A percentile compares a stretch with the other conserved stretches of the same genome.
phyloP scores from a whole-genome alignment of 64 coral and sea anemone species.

The Astreopora myriophthalma region DNA sequence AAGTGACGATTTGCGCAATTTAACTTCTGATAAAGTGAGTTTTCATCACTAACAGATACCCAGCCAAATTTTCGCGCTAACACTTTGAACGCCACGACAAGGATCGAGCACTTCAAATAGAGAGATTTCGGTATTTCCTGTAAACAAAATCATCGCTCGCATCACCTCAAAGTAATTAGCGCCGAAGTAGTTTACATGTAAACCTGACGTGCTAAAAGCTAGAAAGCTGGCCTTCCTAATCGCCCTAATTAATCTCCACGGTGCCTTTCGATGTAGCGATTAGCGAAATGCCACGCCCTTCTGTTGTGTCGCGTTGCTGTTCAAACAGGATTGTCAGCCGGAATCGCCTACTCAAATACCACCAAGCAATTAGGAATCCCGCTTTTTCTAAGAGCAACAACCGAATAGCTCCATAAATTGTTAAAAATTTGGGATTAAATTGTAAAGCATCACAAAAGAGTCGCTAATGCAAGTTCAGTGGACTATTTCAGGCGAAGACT shows the following conservation, averaged over 20 bases:
- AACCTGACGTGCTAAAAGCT: conserved; percentile 39
- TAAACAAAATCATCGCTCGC: conserved; percentile 24
- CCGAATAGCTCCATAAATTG: background rate
- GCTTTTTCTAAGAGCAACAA: background rate
- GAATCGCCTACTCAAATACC: conserved; percentile 30
- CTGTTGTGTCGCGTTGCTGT: background rate
- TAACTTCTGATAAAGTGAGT: background rate
- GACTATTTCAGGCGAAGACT: background rate
- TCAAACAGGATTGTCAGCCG: conserved; percentile 20
- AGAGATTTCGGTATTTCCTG: conserved; percentile 44
- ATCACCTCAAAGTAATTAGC: conserved; percentile 10
- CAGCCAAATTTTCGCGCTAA: background rate
- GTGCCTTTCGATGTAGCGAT: conserved; percentile 14
- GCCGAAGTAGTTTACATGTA: conserved; percentile 33
- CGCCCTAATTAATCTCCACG: conserved; percentile 20
- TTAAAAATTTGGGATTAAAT: background rate
- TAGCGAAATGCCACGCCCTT: background rate
- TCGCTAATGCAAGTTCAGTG: background rate
- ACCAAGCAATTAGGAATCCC: background rate
- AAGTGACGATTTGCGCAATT: background rate
- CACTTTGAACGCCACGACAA: background rate
- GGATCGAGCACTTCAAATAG: conserved; percentile 6
- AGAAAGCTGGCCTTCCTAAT: conserved; percentile 4
- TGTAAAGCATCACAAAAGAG: background rate
- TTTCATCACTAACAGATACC: background rate